phyloP scores from a whole-genome alignment of 2,888 invertebrate genomes.

The Acrobasis consociella region DNA sequence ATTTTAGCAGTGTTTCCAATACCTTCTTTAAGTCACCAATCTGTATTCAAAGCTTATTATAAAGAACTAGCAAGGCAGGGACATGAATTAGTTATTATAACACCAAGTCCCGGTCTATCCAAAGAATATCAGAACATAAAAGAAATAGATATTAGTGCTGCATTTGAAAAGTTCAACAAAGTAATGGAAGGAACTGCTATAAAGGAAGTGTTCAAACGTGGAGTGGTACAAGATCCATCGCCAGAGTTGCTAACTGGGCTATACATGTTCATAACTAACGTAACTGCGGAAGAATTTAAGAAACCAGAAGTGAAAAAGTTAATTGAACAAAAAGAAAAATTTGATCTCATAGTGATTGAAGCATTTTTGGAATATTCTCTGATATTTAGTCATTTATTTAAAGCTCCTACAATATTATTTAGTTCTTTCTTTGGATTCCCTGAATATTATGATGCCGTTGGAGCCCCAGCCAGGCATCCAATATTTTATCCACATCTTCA shows the following conservation, averaged over 20 bases:
- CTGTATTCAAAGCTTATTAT: slow-evolving; percentile 50
- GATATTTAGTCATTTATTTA: slow-evolving; percentile 39
- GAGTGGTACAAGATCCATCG: slow-evolving; percentile 1
- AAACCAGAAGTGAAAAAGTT: slow-evolving; percentile 26
- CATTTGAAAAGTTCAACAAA: background rate
- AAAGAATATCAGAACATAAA: slow-evolving; percentile 8
- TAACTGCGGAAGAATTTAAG: slow-evolving; percentile 11
- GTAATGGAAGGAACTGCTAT: background rate
- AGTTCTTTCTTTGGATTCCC: slow-evolving; percentile 29
- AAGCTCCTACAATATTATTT: slow-evolving; percentile 33
- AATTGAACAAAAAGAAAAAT: slow-evolving; percentile 40
- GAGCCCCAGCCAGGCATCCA: slow-evolving; percentile 30
- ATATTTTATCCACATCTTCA: slow-evolving; percentile 27
- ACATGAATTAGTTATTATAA: slow-evolving; percentile 59
- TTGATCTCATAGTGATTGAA: slow-evolving; percentile 46
- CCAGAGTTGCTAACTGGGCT: background rate
- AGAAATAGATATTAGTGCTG: slow-evolving; percentile 11
- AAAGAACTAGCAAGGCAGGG: slow-evolving; percentile 55
- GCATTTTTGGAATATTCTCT: slow-evolving; percentile 34
- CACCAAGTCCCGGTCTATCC: slow-evolving; percentile 46
- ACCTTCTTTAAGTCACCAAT: slow-evolving; percentile 63
- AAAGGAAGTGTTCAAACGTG: background rate
- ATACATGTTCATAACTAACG: background rate
- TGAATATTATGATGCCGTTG: slow-evolving; percentile 30
- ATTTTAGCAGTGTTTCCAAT: slow-evolving; percentile 55